Percentiles rank a stretch among this genome's conserved stretches.
phyloP scores from a whole-genome alignment of 1,140 invertebrate species.

The Pantala flavescens region DNA sequence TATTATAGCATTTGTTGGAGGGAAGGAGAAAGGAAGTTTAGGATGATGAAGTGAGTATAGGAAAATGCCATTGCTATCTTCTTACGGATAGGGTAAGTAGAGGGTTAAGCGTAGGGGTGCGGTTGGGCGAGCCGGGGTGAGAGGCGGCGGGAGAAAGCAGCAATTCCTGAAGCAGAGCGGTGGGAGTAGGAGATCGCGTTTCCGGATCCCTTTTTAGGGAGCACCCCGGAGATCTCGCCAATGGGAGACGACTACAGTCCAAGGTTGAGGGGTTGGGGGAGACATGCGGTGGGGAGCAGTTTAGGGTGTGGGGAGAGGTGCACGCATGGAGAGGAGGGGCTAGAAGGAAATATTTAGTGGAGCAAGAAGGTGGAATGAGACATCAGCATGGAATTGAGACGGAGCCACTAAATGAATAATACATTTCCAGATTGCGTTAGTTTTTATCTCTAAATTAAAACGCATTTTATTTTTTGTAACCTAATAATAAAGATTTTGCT shows the following conservation, averaged over 20 bases:
- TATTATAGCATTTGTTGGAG: not conserved
- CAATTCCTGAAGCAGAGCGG: not conserved
- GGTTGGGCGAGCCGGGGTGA: not conserved
- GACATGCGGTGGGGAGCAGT: not conserved
- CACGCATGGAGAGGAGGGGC: not conserved
- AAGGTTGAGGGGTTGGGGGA: not conserved
- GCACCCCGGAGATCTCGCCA: not conserved
- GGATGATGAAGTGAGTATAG: not conserved
- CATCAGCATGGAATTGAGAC: no score
- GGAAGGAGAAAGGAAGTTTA: not conserved
- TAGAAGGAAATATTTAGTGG: not conserved
- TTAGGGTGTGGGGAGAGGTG: not conserved
- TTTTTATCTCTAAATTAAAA: no score
- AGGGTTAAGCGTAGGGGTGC: not conserved
- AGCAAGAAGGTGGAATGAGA: no score
- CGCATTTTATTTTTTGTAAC: no score
- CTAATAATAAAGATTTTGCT: no score
- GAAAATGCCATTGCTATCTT: no score
- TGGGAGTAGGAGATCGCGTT: not conserved
- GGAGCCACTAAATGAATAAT: no score
- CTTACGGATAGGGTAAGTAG: no score
- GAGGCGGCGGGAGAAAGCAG: not conserved
- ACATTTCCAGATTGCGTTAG: no score
- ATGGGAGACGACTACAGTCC: not conserved
- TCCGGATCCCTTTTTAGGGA: slow-evolving; percentile 1